Evolutionary conservation across 2,888 invertebrate genomes (phyloP).

Genomic region (Gastrophysa polygoni): DNA sequence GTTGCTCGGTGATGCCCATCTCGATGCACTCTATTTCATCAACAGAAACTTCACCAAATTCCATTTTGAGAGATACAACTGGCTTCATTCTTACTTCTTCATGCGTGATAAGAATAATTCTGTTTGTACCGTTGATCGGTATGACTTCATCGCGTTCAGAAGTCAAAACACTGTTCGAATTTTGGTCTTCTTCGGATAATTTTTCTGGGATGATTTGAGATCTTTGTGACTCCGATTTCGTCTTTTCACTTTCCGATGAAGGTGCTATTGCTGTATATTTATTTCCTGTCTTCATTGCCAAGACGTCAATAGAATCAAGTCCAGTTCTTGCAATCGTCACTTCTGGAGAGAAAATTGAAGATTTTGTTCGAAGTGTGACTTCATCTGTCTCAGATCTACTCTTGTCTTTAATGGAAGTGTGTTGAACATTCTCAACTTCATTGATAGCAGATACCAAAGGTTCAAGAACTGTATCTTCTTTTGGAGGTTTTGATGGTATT

Average conservation of each 20-base stretch:
- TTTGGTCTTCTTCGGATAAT: not conserved
- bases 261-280: too few relatives aligned
- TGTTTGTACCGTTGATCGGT: constrained; percentile 49
- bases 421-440: too few relatives aligned
- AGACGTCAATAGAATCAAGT: too few relatives aligned
- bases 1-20: constrained; percentile 18
- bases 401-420: too few relatives aligned
- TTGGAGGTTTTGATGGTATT: not conserved
- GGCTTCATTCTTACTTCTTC: constrained; percentile 73
- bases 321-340: too few relatives aligned
- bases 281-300: too few relatives aligned
- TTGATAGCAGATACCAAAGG: too few relatives aligned
- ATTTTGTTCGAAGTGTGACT: too few relatives aligned
- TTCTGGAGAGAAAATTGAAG: too few relatives aligned
- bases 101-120: constrained; percentile 73
- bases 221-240: not conserved
- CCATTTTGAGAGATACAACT: constrained; percentile 68
- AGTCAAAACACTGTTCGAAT: not conserved
- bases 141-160: constrained; percentile 13
- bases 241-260: not conserved
- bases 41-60: constrained; percentile 57
- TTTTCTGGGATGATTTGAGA: not conserved
- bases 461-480: too few relatives aligned
- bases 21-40: constrained; percentile 38
- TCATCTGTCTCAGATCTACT: too few relatives aligned